Evolutionary conservation across 2,888 invertebrate genomes (phyloP), one percentile per base, ranked within the genome.

Genomic region (Auanema sp.): DNA sequence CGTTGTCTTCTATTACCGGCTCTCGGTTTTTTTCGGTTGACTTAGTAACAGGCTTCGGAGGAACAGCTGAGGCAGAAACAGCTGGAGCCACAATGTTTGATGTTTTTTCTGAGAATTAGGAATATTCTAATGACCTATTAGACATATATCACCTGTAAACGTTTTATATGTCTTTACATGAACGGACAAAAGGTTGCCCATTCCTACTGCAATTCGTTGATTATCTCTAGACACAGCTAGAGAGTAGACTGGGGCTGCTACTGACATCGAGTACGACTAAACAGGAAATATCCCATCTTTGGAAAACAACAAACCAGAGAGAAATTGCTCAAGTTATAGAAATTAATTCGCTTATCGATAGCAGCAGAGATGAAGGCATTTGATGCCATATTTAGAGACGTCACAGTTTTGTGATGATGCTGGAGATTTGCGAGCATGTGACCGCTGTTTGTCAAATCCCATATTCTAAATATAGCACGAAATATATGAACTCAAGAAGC

Each of bases 371-470:
- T 85, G 21, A 97, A 87, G 79, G 92, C 88, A 81, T 91, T 89
- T 50, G 68, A 65, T 24, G 91, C 91, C 67, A 95, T 88, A 71
- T 89, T 87, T 55, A 97, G 84, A 71, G 91, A 90, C 0, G 94
- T 97, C 0, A 97, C 90, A 0, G 95, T 93, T 87, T 97, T 97
- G 85, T 95, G 93, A 85, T 98, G 97, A 77, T 92, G 91, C 1
- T 91, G 91, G 70, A 97, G 89, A 78, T 89, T 90, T 1, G 92
- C 90, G 24, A 97, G 84, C 60, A 92, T 86, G 83, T 90, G 90
- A 11, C 94, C 94, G 6, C 85, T 86, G 71, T 91, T 89, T 57
- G 93, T 88, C 5, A 91, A 89, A 84, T 97, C 96, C 95, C 95
- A 97, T 0, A 97, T 90, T 65, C 79, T 78, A 42, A 44, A 68